Percentiles rank a stretch among this genome's conserved stretches.
Conservation (phyloP, 2,888 invertebrate genomes). For the Elysia crispata region DNA sequence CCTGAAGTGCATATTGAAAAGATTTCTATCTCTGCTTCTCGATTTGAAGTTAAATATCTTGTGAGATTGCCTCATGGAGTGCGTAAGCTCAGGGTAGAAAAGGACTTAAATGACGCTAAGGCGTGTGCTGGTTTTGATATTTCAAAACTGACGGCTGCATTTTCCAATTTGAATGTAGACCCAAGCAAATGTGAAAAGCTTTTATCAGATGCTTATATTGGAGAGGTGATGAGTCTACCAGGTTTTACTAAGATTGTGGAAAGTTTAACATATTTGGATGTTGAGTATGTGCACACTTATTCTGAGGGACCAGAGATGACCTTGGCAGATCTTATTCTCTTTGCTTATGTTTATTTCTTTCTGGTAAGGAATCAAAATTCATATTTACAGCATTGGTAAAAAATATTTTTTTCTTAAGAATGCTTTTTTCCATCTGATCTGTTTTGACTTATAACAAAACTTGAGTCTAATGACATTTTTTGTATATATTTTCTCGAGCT, state of each 20-base stretch:
- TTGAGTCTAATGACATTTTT: neutral
- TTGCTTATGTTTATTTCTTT: constrained; percentile 81
- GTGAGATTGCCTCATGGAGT: constrained; percentile 48
- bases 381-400: neutral
- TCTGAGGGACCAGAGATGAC: constrained; percentile 91
- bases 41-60: constrained; percentile 45
- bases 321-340: constrained; percentile 89
- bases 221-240: neutral
- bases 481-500: neutral
- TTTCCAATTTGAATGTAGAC: neutral
- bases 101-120: constrained; percentile 24
- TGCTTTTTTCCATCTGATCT: neutral
- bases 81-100: constrained; percentile 48
- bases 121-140: neutral
- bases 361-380: constrained; percentile 64
- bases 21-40: constrained; percentile 10
- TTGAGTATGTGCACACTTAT: constrained; percentile 82
- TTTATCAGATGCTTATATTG: neutral
- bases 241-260: constrained; percentile 56
- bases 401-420: neutral
- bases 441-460: neutral
- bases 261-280: constrained; percentile 58
- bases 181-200: neutral
- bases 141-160: too few relatives aligned
- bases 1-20: constrained; percentile 22